Base-by-base conservation (phyloP, 2,888 invertebrate genomes). In the Zygothrica quintamaculata region DNA sequence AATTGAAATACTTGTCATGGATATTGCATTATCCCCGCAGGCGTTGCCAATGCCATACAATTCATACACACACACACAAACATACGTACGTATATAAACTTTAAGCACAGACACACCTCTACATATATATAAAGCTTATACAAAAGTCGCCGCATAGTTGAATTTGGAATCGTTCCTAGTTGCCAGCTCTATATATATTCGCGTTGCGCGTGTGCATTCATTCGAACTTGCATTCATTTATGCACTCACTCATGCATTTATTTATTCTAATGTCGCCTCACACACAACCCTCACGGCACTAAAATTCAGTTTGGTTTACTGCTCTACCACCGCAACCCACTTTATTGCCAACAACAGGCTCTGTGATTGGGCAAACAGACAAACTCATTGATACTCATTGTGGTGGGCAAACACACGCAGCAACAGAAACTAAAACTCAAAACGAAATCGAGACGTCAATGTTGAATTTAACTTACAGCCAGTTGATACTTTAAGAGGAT, bases 1-100 rank as follows among this genome's bases (percentile, higher is more conserved):
- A 79, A 76, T 64, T 60, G 77, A 65, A 79, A 68, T 76, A 62
- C 65, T 65, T 64, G 52, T 58, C 58, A 60, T 56, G 55, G 61
- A 57, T 65, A 58, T 62, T 64, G 67, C 59, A 48, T 44, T 59
- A 52, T 48, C 44, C n/a, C 56, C 59, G 43, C 57, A 34, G 52
- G 48, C 65, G 15, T 44, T 51, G 42, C 36, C 18, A 3, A 16
- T 29, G 12, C 26, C 4, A 47, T 25, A 50, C 58, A 58, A 26
- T 26, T 26, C 26, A 37, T 36, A 44, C 18, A 25, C 36, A 60
- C 29, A 55, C 55, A 61, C 40, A 31, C 36, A 50, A 40, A 46
- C 56, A 13, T 31, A 42, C 15, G 34, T 22, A 26, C n/a, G n/a
- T n/a, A n/a, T n/a, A n/a, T n/a, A n/a, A n/a, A n/a, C n/a, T n/a